Evolutionary conservation across 2,888 invertebrate genomes (phyloP).

Genomic region (Dioctria rufipes): DNA sequence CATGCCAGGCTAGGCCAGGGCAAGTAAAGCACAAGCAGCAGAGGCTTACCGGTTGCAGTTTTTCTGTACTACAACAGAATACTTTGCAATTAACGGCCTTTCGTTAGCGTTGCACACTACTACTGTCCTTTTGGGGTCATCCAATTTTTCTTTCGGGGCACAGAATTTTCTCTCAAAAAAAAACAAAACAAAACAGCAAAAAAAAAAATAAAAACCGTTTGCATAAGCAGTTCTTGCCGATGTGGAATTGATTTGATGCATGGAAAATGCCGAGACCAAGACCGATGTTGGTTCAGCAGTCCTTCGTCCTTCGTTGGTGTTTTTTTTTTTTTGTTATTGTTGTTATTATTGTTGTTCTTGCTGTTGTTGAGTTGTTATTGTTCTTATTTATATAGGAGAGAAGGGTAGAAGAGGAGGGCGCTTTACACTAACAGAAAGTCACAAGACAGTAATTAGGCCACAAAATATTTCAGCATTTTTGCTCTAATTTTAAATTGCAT

Average conservation of each 20-base stretch:
- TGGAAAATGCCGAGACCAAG: not conserved
- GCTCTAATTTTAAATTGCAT: slow-evolving; percentile 44
- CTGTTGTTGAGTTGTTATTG: not conserved
- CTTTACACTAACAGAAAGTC: not conserved
- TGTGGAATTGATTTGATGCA: slow-evolving; percentile 52
- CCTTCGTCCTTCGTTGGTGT: not conserved
- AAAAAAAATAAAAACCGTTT: slow-evolving; percentile 31
- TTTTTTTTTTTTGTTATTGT: not conserved
- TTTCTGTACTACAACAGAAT: slow-evolving; percentile 53
- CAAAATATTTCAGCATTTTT: slow-evolving; percentile 47
- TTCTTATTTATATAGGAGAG: not conserved
- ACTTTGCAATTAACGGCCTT: slow-evolving; percentile 57
- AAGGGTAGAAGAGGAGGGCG: not conserved
- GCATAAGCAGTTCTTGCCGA: slow-evolving; percentile 51
- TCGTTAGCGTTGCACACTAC: slow-evolving; percentile 49
- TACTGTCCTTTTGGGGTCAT: slow-evolving; percentile 47
- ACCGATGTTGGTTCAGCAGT: not conserved
- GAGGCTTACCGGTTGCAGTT: slow-evolving; percentile 57
- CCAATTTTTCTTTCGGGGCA: slow-evolving; percentile 47
- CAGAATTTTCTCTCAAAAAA: slow-evolving; percentile 10
- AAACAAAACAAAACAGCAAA: not conserved
- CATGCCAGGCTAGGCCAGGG: not conserved
- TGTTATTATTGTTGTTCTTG: not conserved
- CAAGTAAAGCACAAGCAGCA: not conserved
- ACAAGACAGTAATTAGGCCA: slow-evolving; percentile 45